These are phyloP conservation scores for Nycteola revayana DNA, from an alignment of 2,888 invertebrate species.

Conservation along the genomic window DNA sequence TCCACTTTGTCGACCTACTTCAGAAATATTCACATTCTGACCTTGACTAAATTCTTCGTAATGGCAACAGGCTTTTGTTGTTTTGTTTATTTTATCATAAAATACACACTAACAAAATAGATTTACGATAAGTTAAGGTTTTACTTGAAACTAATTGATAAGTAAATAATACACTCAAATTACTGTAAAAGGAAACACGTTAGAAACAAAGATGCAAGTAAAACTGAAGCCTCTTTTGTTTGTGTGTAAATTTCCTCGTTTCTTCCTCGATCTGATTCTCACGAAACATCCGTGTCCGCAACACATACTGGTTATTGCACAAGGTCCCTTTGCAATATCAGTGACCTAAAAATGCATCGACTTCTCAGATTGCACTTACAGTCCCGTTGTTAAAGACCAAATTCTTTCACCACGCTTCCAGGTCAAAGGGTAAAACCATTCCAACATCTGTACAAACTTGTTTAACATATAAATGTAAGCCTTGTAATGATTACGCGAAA, in stretches of 20 bases:
- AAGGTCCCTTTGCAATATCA: conserved; percentile 65
- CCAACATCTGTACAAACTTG: conserved; percentile 48
- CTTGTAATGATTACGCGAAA: conserved; percentile 49
- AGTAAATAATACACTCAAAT: no score
- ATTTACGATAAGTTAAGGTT: conserved; percentile 14
- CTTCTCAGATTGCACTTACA: conserved; percentile 50
- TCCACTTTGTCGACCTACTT: conserved; percentile 57
- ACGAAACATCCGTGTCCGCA: conserved; percentile 47
- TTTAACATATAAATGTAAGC: conserved; percentile 48
- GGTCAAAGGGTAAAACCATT: conserved; percentile 64
- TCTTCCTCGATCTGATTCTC: conserved; percentile 32
- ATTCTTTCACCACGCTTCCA: conserved; percentile 46
- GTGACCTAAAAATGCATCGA: conserved; percentile 62
- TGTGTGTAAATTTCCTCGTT: conserved; percentile 25
- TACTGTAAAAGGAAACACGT: no score
- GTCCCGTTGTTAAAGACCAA: conserved; percentile 47
- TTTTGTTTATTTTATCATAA: conserved; percentile 8
- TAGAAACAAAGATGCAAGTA: no score
- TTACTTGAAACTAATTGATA: conserved; percentile 31
- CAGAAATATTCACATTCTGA: conserved; percentile 50
- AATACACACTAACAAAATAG: conserved; percentile 7
- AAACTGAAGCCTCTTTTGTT: no score
- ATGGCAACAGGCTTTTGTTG: conserved; percentile 37
- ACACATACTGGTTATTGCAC: conserved; percentile 54
- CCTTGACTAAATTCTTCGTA: conserved; percentile 54